Evolutionary conservation across 2,797 vertebrate species (phyloP).

Genomic region (Cirrhinus molitorella): DNA sequence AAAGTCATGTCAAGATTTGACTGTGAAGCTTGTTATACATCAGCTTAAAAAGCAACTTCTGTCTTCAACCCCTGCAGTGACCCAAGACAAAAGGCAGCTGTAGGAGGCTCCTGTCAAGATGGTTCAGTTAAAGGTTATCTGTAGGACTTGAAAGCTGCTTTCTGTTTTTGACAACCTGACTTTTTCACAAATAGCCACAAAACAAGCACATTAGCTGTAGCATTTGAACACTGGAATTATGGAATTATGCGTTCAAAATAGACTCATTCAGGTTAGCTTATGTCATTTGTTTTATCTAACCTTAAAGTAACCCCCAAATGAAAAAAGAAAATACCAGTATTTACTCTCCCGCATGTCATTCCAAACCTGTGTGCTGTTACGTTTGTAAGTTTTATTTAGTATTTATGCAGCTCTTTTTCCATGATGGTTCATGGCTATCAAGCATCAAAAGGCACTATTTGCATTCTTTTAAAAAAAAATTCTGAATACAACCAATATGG

Average conservation of each 20-base stretch:
- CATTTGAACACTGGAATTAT: neutral
- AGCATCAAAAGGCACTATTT: neutral
- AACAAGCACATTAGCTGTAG: slow-evolving; percentile 22
- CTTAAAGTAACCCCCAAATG: neutral
- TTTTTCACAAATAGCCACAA: slow-evolving; percentile 1
- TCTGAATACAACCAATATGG: too few relatives aligned
- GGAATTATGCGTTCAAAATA: neutral
- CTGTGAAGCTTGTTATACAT: slow-evolving; percentile 7
- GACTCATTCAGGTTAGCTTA: neutral
- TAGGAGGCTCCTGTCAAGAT: slow-evolving; percentile 38
- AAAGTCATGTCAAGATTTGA: neutral
- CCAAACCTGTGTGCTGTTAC: neutral
- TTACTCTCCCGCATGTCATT: neutral
- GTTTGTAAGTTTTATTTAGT: neutral
- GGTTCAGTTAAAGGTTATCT: slow-evolving; percentile 43
- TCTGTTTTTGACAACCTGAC: slow-evolving; percentile 12
- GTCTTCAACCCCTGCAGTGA: neutral
- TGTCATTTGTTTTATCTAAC: neutral
- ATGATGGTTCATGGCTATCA: neutral
- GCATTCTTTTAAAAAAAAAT: too few relatives aligned
- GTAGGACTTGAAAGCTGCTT: slow-evolving; percentile 5
- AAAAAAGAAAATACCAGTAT: neutral
- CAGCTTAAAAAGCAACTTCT: neutral
- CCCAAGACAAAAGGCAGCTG: neutral
- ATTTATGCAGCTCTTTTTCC: neutral